Evolutionary conservation across 2,113 vertebrate genomes (phyloP).

Genomic region (Aegotheles bennettii): DNA sequence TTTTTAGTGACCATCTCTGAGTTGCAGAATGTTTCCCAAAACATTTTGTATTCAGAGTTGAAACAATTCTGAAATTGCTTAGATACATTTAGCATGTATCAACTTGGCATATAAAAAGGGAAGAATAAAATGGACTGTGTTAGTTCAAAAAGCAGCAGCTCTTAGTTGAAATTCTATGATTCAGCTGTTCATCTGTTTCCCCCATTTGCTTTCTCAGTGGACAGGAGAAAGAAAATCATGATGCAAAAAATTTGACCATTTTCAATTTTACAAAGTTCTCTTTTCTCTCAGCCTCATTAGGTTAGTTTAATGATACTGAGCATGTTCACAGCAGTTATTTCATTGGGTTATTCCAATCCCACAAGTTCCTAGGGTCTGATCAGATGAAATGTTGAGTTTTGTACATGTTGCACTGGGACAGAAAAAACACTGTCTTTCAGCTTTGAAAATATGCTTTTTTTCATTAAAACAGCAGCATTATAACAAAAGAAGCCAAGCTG

Average conservation of each 20-base stretch:
- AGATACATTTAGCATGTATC: not conserved
- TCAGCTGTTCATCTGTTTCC: not conserved
- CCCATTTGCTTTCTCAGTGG: not conserved
- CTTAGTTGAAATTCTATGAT: not conserved
- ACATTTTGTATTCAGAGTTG: not conserved
- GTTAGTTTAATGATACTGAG: not conserved
- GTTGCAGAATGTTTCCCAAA: not conserved
- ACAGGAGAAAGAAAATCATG: not conserved
- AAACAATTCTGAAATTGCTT: not conserved
- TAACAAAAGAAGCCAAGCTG: conserved; percentile 18
- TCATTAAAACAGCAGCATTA: conserved; percentile 16
- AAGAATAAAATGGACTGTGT: not conserved
- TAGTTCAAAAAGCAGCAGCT: not conserved
- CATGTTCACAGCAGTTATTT: not conserved
- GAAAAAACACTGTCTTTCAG: conserved; percentile 32
- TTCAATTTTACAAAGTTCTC: not conserved
- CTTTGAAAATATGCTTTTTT: conserved; percentile 47
- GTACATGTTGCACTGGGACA: not conserved
- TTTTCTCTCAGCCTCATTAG: conserved; percentile 22
- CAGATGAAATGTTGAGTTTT: conserved; percentile 2
- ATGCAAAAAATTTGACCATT: not conserved
- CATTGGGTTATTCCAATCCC: conserved; percentile 23
- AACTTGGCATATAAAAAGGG: not conserved
- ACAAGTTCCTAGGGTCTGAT: not conserved
- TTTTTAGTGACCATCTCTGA: not conserved